Evolutionary conservation across 1,140 invertebrate genomes (phyloP).

Genomic region (Nasonia vitripennis): DNA sequence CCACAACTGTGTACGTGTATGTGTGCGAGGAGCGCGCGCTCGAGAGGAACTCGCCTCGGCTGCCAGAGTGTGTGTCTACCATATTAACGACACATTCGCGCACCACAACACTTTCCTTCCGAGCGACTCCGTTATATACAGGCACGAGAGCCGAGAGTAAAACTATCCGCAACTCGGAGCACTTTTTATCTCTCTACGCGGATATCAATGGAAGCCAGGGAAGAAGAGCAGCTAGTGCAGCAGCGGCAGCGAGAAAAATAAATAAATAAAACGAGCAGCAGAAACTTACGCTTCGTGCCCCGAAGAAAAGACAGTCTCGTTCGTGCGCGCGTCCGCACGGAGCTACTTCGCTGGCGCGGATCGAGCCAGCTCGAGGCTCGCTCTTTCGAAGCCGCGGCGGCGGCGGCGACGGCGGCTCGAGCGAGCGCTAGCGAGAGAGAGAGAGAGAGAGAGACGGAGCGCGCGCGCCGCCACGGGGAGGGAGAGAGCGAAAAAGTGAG

Average conservation of each 20-base stretch:
- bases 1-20: neutral
- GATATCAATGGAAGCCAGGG: too few relatives aligned
- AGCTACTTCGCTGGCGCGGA: conserved; percentile 71
- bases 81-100: conserved; percentile 1
- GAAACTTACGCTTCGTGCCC: conserved; percentile 69
- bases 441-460: neutral
- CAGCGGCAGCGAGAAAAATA: neutral
- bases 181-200: too few relatives aligned
- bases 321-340: conserved; percentile 61
- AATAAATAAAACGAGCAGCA: neutral
- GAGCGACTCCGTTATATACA: neutral
- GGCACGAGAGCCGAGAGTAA: neutral
- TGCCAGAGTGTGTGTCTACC: neutral
- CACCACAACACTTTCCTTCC: neutral
- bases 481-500: conserved; percentile 6
- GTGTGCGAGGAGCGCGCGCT: neutral
- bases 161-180: too few relatives aligned
- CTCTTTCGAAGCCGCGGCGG: neutral
- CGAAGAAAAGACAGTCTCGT: conserved; percentile 68
- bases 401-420: neutral
- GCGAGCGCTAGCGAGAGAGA: neutral
- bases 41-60: neutral
- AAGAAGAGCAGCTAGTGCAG: too few relatives aligned
- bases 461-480: neutral
- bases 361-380: conserved; percentile 35